phyloP scores from a whole-genome alignment of 1,140 invertebrate genomes.

The Brachionus rotundiformis region DNA sequence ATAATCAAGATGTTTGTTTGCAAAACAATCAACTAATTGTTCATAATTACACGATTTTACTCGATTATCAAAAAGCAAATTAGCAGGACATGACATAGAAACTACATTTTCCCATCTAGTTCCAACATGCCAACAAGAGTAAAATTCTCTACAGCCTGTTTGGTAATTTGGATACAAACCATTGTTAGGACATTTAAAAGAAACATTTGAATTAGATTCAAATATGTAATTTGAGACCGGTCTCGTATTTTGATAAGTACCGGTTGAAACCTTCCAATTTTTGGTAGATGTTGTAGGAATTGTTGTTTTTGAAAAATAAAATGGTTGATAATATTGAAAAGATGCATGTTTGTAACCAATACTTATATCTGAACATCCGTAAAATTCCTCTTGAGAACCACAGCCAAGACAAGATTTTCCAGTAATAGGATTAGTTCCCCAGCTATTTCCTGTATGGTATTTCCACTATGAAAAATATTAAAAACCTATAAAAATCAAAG shows the following conservation, averaged over 20 bases:
- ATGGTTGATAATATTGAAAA: not conserved
- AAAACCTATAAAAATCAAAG: not conserved
- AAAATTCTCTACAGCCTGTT: slow-evolving; percentile 30
- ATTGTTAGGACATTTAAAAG: slow-evolving; percentile 37
- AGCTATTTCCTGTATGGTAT: slow-evolving; percentile 52
- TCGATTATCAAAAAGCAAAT: not conserved
- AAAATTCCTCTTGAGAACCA: slow-evolving; percentile 54
- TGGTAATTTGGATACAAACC: slow-evolving; percentile 28
- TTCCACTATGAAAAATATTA: slow-evolving; percentile 48
- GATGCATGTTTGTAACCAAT: not conserved
- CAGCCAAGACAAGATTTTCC: slow-evolving; percentile 53
- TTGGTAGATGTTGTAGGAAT: not conserved
- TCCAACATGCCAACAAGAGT: slow-evolving; percentile 19
- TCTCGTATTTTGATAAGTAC: not conserved
- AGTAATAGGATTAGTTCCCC: slow-evolving; percentile 49
- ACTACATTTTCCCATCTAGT: slow-evolving; percentile 42
- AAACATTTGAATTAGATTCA: slow-evolving; percentile 29
- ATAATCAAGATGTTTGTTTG: not conserved
- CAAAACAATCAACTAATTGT: not conserved
- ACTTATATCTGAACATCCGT: slow-evolving; percentile 33
- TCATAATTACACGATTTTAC: slow-evolving; percentile 33
- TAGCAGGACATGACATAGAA: slow-evolving; percentile 38
- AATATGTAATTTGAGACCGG: not conserved
- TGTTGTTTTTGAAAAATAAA: not conserved
- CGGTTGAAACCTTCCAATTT: not conserved